Evolutionary conservation across 2,888 invertebrate genomes (phyloP), one percentile per base, ranked within the genome.

Genomic region (Spisula subtruncata): DNA sequence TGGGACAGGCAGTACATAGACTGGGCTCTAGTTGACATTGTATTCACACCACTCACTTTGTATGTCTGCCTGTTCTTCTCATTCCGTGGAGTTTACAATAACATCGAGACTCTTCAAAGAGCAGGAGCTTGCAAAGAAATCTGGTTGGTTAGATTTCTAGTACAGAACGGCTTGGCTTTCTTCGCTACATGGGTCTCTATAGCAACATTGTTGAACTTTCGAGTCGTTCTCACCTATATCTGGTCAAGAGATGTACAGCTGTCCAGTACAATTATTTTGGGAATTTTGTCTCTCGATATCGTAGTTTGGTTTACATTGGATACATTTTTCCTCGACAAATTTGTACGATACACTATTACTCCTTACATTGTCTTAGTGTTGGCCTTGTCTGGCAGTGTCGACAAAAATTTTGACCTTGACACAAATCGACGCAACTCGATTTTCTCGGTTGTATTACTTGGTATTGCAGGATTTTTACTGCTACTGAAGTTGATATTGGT

Each of bases 121-220:
- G 60, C 89, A 14, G 91, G 90, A 16, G 85, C 93, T 48, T 79
- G 66, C 12, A 92, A 93, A 29, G 95, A 95, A 41, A 91, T 96
- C 46, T 96, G 95, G 96, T 66, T 95, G 12, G 91, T 94, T 4
- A 86, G 96, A 71, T 85, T 95, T 18, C 87, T 96, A 20, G 91
- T 96, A 8, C 95, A 95, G 79, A 96, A 96, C 90, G 96, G 95
- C 0, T 66, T 96, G 60, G 94, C 94, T 10, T 94, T 95, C 89
- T 96, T 94, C 89, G 95, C 95, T 0, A 93, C 94, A 0, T 96
- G 95, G 95, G 93, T 93, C 10, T 94, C 95, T 12, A 93, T 96
- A 14, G 96, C 96, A 18, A 93, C 96, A 12, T 91, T 96, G 54
- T 92, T 95, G 16, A 96, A 95, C 90, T 91, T 96, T 60, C 93